These are phyloP conservation scores for Brachylomia viminalis DNA, from an alignment of 2,888 invertebrate genomes.

Conservation along the genomic window DNA sequence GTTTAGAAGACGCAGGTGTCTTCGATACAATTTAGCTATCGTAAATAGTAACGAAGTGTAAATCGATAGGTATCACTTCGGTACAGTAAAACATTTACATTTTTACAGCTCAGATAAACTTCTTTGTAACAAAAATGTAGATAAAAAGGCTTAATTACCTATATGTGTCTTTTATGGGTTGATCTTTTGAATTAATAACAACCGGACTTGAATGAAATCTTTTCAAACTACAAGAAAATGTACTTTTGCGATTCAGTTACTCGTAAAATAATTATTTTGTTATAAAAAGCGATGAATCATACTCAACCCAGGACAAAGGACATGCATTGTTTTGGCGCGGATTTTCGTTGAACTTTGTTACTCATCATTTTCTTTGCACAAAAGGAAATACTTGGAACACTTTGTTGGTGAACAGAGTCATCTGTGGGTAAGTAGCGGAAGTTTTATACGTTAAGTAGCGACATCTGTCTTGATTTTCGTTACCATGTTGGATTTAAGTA, in stretches of 20 bases:
- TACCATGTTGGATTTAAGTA: background rate
- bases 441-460: slow-evolving; percentile 3
- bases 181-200: slow-evolving; percentile 30
- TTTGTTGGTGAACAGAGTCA: slow-evolving; percentile 60
- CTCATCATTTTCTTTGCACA: slow-evolving; percentile 50
- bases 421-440: slow-evolving; percentile 70
- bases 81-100: background rate
- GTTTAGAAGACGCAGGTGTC: slow-evolving; percentile 37
- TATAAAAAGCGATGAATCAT: slow-evolving; percentile 47
- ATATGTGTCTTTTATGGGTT: background rate
- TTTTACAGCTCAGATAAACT: background rate
- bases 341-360: slow-evolving; percentile 44
- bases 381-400: slow-evolving; percentile 14
- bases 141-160: background rate
- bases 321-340: slow-evolving; percentile 41
- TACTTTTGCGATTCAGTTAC: background rate
- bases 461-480: slow-evolving; percentile 29
- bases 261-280: slow-evolving; percentile 3
- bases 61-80: slow-evolving; percentile 7
- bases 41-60: slow-evolving; percentile 27
- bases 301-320: slow-evolving; percentile 49
- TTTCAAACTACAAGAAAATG: slow-evolving; percentile 24
- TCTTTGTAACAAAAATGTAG: background rate
- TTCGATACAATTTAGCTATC: slow-evolving; percentile 10
- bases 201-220: slow-evolving; percentile 26